These are phyloP conservation scores for Cygnus olor DNA, from an alignment of 2,797 vertebrate genomes.

Conservation along the genomic window DNA sequence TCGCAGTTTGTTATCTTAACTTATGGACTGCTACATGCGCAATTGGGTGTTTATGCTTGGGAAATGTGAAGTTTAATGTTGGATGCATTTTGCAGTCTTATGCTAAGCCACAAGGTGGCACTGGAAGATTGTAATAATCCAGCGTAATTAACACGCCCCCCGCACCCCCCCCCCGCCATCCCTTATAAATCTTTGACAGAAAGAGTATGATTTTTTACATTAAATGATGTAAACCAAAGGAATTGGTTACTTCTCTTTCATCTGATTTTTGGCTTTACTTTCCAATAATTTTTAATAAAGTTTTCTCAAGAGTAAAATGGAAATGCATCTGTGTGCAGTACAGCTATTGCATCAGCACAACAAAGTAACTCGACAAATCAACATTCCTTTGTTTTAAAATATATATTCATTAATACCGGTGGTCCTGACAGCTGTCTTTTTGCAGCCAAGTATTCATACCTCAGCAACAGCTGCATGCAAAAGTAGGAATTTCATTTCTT, in stretches of 20 bases:
- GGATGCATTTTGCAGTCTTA: slow-evolving; percentile 27
- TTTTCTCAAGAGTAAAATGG: slow-evolving; percentile 47
- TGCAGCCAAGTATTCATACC: background rate
- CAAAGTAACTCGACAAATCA: rapidly evolving
- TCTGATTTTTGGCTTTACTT: slow-evolving; percentile 24
- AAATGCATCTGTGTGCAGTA: background rate
- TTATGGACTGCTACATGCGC: background rate
- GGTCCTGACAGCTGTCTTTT: slow-evolving; percentile 27
- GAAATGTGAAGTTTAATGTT: background rate
- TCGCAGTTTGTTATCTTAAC: background rate
- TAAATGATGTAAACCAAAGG: slow-evolving; percentile 13
- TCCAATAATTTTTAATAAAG: background rate
- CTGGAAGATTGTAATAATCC: slow-evolving; percentile 74
- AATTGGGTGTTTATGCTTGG: background rate
- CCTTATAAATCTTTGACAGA: slow-evolving; percentile 25
- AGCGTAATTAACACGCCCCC: slow-evolving; percentile 3
- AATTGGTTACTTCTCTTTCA: slow-evolving; percentile 27
- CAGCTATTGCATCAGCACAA: background rate
- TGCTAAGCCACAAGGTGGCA: slow-evolving; percentile 74
- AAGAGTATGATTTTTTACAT: slow-evolving; percentile 36
- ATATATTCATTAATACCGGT: background rate
- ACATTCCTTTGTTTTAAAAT: slow-evolving; percentile 10
- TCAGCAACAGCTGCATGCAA: slow-evolving; percentile 2
- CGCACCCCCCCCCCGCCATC: background rate
- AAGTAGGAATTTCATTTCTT: background rate